phyloP scores from a whole-genome alignment of 35 echinoderm and acorn worm genomes.

The Apostichopus parvimensis region DNA sequence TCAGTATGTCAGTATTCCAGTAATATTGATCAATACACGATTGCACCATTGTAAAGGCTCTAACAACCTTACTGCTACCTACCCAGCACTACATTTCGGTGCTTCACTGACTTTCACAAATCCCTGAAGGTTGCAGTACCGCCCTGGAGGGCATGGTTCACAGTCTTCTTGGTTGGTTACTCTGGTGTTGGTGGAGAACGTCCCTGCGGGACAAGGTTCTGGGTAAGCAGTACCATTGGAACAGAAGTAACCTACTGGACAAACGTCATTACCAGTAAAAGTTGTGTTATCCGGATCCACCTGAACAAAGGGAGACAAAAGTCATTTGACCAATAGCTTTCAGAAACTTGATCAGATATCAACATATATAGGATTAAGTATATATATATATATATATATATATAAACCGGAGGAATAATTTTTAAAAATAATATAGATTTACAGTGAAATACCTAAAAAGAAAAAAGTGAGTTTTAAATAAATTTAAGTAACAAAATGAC shows the following conservation, averaged over 20 bases:
- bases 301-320: conserved; percentile 14
- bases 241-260: conserved; percentile 93
- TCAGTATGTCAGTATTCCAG: no score
- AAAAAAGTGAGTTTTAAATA: no score
- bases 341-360: no score
- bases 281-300: conserved; percentile 70
- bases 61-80: neutral
- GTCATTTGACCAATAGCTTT: no score
- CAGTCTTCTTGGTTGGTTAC: conserved; percentile 78
- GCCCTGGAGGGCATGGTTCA: conserved; percentile 80
- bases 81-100: conserved; percentile 81
- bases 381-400: no score
- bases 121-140: conserved; percentile 87
- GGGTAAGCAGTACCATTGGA: conserved; percentile 95
- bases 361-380: no score
- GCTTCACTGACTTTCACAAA: conserved; percentile 91
- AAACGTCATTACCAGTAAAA: conserved; percentile 96
- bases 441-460: no score
- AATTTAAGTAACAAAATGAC: no score
- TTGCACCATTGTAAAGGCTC: neutral
- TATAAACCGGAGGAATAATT: no score
- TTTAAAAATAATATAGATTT: no score
- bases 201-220: conserved; percentile 88
- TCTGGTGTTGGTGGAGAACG: conserved; percentile 81
- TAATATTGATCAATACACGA: no score